Conservation (phyloP, 2,888 invertebrate genomes). For the Entomobrya proxima region DNA sequence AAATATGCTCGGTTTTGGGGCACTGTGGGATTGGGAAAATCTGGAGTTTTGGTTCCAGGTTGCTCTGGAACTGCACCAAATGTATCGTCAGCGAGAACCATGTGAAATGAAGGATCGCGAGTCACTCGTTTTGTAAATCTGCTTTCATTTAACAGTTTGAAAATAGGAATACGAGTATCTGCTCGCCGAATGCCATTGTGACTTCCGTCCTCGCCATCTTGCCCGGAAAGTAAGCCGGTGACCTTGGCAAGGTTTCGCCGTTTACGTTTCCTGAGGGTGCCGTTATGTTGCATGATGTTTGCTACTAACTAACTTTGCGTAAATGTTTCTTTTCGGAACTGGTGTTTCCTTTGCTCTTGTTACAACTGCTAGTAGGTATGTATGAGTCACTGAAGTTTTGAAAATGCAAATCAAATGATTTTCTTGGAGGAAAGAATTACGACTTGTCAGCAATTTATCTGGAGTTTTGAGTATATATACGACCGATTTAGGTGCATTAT, state of each 20-base stretch:
- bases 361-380: no score
- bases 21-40: neutral
- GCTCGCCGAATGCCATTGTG: neutral
- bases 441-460: no score
- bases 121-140: neutral
- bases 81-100: neutral
- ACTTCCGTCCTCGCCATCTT: conserved; percentile 32
- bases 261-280: conserved; percentile 33
- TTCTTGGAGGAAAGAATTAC: no score
- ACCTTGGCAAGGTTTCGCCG: conserved; percentile 46
- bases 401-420: no score
- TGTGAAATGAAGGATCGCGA: conserved; percentile 17
- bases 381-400: no score
- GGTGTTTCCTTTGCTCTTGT: no score
- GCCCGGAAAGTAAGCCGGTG: neutral
- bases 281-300: conserved; percentile 38
- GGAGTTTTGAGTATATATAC: no score
- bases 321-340: no score
- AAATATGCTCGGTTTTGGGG: conserved; percentile 21
- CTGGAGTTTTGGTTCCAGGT: no score
- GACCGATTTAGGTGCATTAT: no score
- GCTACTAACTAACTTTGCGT: no score
- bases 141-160: neutral
- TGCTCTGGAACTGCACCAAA: no score
- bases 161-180: conserved; percentile 19